phyloP scores from a whole-genome alignment of 2,797 vertebrate species.

The Pteronotus mesoamericanus region DNA sequence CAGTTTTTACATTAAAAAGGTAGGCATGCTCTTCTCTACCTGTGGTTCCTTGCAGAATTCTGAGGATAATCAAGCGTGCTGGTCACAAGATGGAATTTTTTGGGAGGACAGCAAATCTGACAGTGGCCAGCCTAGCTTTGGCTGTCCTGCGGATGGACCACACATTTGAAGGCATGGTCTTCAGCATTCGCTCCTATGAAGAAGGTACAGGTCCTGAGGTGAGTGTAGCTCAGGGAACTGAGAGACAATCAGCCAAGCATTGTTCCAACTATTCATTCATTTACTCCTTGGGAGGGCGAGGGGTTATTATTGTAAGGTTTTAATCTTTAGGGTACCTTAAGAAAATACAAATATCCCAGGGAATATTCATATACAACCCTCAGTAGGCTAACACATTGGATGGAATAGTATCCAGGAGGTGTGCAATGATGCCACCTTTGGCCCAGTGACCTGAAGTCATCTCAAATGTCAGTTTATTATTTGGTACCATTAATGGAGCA shows the following conservation, averaged over 20 bases:
- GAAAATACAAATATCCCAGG: constrained; percentile 1
- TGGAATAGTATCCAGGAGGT: background rate
- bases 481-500: background rate
- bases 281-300: background rate
- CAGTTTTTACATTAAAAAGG: background rate
- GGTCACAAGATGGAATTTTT: constrained; percentile 86
- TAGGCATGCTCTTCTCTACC: constrained; percentile 2
- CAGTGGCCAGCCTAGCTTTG: constrained; percentile 82
- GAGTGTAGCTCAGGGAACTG: constrained; percentile 54
- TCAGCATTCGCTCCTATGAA: constrained; percentile 82
- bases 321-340: background rate
- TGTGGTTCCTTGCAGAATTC: constrained; percentile 82
- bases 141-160: constrained; percentile 80
- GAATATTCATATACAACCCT: background rate
- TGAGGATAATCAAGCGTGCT: constrained; percentile 84
- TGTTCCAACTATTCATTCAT: background rate
- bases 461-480: background rate
- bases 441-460: background rate
- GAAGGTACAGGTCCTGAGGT: constrained; percentile 82
- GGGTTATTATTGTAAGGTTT: background rate
- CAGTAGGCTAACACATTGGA: background rate
- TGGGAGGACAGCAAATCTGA: constrained; percentile 78
- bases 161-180: constrained; percentile 86
- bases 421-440: background rate
- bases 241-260: background rate